phyloP scores from a whole-genome alignment of 2,797 vertebrate species.

The Artibeus jamaicensis region DNA sequence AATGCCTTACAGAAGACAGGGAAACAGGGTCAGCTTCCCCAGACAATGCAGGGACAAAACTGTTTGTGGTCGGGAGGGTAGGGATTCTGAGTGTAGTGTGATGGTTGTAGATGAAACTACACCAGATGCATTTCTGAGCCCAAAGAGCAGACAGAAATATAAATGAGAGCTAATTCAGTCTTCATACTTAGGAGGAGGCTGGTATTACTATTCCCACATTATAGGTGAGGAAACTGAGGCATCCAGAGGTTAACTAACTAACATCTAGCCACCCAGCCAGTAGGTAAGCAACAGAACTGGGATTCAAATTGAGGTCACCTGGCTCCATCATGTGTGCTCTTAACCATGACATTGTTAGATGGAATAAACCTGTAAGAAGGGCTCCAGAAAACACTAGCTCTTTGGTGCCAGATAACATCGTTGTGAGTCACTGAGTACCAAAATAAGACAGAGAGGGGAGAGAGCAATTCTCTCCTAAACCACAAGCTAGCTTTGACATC shows the following conservation, averaged over 20 bases:
- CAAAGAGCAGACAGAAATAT: neutral
- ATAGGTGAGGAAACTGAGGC: neutral
- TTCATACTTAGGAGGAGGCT: neutral
- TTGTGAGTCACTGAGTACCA: neutral
- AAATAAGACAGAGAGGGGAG: neutral
- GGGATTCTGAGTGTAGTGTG: no score
- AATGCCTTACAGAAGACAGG: neutral
- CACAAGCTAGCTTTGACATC: neutral
- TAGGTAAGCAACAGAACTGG: neutral
- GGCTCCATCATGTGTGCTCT: accelerated
- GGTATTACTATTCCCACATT: neutral
- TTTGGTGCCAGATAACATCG: neutral
- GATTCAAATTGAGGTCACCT: neutral
- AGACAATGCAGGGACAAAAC: neutral
- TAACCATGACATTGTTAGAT: accelerated
- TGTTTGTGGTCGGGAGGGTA: accelerated
- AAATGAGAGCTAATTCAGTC: neutral
- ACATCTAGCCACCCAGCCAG: neutral
- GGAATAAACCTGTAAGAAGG: neutral
- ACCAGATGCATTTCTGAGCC: neutral
- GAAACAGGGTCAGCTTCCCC: neutral
- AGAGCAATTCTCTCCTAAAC: neutral
- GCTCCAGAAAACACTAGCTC: neutral
- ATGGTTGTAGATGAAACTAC: accelerated
- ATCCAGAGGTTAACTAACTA: no score